Conservation (phyloP, 2,113 vertebrate species). For the Cisticola juncidis region DNA sequence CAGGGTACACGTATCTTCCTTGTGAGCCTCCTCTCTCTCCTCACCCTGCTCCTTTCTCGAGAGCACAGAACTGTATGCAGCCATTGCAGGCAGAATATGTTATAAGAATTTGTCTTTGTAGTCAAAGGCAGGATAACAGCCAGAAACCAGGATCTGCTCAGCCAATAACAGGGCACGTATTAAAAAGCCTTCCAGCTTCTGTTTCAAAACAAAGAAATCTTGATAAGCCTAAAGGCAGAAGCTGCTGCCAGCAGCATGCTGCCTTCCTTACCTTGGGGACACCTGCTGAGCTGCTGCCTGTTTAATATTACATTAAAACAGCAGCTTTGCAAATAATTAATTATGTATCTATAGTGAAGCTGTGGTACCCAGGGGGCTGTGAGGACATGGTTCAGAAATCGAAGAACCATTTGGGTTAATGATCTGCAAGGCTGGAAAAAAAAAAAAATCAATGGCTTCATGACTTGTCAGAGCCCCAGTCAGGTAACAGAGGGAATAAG, state of each 20-base stretch:
- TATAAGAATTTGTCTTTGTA: background rate
- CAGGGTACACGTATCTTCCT: background rate
- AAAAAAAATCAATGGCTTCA: background rate
- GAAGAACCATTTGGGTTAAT: background rate
- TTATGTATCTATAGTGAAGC: background rate
- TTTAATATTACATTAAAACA: slow-evolving; percentile 49
- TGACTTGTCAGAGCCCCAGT: background rate
- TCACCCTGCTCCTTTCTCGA: background rate
- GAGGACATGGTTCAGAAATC: background rate
- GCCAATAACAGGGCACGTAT: background rate
- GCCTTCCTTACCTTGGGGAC: slow-evolving; percentile 27
- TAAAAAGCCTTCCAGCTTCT: slow-evolving; percentile 23
- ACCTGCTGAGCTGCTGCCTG: slow-evolving; percentile 52
- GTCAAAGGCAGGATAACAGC: background rate
- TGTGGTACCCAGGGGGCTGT: background rate
- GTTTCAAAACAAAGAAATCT: slow-evolving; percentile 49
- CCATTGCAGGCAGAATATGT: background rate
- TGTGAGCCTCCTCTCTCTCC: background rate
- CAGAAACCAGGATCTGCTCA: background rate
- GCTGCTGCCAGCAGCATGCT: slow-evolving; percentile 16
- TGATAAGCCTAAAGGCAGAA: slow-evolving; percentile 16
- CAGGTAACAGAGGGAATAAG: background rate
- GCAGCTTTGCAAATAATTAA: slow-evolving; percentile 8
- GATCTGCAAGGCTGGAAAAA: background rate
- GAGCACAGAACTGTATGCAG: background rate